Evolutionary conservation across 2,797 vertebrate species (phyloP).

Genomic region (Dendrocincla fuliginosa): DNA sequence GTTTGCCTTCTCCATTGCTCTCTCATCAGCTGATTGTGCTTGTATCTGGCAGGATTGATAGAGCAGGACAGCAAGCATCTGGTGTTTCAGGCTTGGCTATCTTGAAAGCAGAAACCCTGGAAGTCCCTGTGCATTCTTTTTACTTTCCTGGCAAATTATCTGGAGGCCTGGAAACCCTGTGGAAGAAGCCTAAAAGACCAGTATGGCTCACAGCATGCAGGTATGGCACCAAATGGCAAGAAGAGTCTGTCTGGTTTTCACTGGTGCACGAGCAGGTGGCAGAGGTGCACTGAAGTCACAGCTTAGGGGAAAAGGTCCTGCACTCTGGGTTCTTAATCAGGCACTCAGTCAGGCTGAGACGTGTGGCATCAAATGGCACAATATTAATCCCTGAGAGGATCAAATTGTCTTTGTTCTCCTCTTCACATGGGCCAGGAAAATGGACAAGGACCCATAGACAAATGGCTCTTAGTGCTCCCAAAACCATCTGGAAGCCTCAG

Average conservation of each 20-base stretch:
- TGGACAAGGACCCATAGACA: rapidly evolving
- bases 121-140: not conserved
- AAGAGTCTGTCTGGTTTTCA: not conserved
- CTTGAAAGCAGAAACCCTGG: not conserved
- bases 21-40: not conserved
- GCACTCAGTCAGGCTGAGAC: not conserved
- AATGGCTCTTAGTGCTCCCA: not conserved
- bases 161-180: not conserved
- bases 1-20: not conserved
- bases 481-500: not conserved
- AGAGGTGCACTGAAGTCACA: not conserved
- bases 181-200: not conserved
- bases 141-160: not conserved
- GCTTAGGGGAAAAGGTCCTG: not conserved
- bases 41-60: not conserved
- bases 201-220: not conserved
- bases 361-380: not conserved
- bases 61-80: not conserved
- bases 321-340: not conserved
- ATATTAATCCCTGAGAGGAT: not conserved
- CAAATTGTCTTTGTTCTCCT: not conserved
- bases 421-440: not conserved
- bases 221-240: not conserved
- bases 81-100: not conserved
- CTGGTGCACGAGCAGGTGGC: not conserved